Percentiles rank a stretch among this genome's conserved stretches.
Evolutionary conservation across 2,888 invertebrate genomes (phyloP).

Genomic region (Rhagonycha fulva): DNA sequence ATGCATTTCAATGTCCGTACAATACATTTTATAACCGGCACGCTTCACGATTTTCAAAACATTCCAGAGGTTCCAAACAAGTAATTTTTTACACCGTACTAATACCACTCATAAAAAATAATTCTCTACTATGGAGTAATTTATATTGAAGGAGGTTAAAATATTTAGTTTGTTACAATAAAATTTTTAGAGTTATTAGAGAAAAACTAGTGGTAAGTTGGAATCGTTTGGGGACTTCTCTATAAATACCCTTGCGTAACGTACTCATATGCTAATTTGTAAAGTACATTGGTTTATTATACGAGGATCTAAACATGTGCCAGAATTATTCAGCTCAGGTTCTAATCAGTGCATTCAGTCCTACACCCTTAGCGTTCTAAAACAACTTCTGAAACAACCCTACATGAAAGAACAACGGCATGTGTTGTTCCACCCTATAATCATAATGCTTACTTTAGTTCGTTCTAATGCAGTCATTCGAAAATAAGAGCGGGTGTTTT

Average conservation of each 20-base stretch:
- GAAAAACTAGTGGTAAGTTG: background rate
- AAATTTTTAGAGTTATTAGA: background rate
- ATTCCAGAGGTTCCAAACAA: constrained; percentile 8
- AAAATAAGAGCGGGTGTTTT: constrained; percentile 39
- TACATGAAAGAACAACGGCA: constrained; percentile 29
- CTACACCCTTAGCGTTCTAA: constrained; percentile 16
- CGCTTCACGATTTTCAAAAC: constrained; percentile 40
- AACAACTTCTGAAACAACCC: constrained; percentile 28
- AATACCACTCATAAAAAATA: accelerated
- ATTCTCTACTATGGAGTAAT: background rate
- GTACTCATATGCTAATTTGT: background rate
- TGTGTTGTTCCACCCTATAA: constrained; percentile 41
- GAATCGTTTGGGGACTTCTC: background rate
- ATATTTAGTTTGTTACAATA: accelerated
- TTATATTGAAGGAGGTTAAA: background rate
- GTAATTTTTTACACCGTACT: background rate
- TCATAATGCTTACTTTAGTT: constrained; percentile 36
- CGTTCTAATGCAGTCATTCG: constrained; percentile 40
- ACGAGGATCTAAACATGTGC: constrained; percentile 16
- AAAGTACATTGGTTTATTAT: background rate
- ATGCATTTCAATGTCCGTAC: constrained; percentile 39
- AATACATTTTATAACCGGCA: constrained; percentile 47
- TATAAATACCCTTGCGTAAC: background rate
- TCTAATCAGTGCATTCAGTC: constrained; percentile 37
- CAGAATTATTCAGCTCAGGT: constrained; percentile 35